Percentiles rank a stretch among this genome's conserved stretches.
Evolutionary conservation across 2,888 invertebrate species (phyloP).

Genomic region (Dascillus cervinus): DNA sequence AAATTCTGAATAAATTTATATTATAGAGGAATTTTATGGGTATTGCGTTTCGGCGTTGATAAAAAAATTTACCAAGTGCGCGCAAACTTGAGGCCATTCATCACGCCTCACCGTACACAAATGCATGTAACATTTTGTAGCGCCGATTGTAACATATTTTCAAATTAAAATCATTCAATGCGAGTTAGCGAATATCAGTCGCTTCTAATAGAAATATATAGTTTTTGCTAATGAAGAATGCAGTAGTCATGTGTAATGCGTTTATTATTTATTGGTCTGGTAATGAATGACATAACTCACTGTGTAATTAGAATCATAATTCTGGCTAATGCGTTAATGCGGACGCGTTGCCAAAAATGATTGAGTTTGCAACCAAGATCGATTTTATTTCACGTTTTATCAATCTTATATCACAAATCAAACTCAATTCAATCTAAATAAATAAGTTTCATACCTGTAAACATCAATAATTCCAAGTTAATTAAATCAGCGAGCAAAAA

Average conservation of each 20-base stretch:
- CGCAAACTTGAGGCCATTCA: too few species aligned
- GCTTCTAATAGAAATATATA: constrained; percentile 42
- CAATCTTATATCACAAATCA: too few species aligned
- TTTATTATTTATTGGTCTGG: constrained; percentile 41
- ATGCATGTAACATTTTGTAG: too few species aligned
- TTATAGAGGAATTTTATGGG: too few species aligned
- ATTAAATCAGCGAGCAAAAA: too few species aligned
- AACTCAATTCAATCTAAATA: too few species aligned
- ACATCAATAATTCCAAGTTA: too few species aligned
- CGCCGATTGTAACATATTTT: constrained; percentile 24
- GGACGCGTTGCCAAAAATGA: constrained; percentile 39
- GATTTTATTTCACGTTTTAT: too few species aligned
- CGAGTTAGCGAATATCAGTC: constrained; percentile 21
- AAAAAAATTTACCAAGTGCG: too few species aligned
- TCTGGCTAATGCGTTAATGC: constrained; percentile 40
- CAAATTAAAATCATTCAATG: constrained; percentile 27
- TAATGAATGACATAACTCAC: constrained; percentile 44
- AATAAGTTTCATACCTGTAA: too few species aligned
- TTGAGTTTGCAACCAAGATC: constrained; percentile 35
- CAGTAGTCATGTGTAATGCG: constrained; percentile 37
- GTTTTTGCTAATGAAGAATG: constrained; percentile 44
- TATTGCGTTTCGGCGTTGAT: too few species aligned
- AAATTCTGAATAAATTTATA: constrained; percentile 19
- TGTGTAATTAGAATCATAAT: constrained; percentile 43
- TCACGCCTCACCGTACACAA: too few species aligned